A percentile compares a stretch with the other conserved stretches of the same genome.
Evolutionary conservation across 2,888 invertebrate genomes (phyloP).

Genomic region (Epistrophella euchroma): DNA sequence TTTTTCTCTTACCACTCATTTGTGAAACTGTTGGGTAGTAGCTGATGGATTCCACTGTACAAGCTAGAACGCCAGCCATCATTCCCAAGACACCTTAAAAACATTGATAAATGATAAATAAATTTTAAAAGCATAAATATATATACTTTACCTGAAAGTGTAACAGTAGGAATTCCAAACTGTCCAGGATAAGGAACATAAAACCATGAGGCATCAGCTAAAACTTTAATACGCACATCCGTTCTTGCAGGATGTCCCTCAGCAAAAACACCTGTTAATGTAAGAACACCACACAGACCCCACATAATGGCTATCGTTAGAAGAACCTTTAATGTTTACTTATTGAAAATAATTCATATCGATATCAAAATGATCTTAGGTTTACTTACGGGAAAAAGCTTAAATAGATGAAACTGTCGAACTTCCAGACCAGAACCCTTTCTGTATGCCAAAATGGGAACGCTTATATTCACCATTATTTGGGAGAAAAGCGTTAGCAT

Average conservation of each 20-base stretch:
- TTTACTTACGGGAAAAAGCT: constrained; percentile 89
- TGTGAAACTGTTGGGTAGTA: constrained; percentile 96
- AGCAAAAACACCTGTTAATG: constrained; percentile 87
- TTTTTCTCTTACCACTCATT: constrained; percentile 87
- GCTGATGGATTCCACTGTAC: constrained; percentile 92
- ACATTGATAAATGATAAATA: background rate
- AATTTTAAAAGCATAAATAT: background rate
- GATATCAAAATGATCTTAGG: background rate
- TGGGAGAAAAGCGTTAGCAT: constrained; percentile 92
- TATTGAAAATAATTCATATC: background rate
- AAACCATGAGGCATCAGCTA: constrained; percentile 91
- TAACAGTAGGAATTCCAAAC: constrained; percentile 91
- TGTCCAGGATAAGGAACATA: constrained; percentile 93
- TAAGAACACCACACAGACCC: constrained; percentile 89
- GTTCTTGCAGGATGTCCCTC: constrained; percentile 89
- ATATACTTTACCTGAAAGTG: constrained; percentile 83
- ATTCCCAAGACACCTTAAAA: constrained; percentile 89
- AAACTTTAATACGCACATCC: constrained; percentile 88
- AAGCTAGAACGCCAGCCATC: constrained; percentile 91
- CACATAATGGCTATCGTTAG: constrained; percentile 91
- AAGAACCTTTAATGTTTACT: constrained; percentile 85
- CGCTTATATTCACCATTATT: constrained; percentile 87
- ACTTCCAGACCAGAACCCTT: constrained; percentile 86
- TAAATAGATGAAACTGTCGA: constrained; percentile 89
- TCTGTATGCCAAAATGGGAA: constrained; percentile 87